Conservation (phyloP, 2,888 invertebrate species). For the Cheilosia pagana region DNA sequence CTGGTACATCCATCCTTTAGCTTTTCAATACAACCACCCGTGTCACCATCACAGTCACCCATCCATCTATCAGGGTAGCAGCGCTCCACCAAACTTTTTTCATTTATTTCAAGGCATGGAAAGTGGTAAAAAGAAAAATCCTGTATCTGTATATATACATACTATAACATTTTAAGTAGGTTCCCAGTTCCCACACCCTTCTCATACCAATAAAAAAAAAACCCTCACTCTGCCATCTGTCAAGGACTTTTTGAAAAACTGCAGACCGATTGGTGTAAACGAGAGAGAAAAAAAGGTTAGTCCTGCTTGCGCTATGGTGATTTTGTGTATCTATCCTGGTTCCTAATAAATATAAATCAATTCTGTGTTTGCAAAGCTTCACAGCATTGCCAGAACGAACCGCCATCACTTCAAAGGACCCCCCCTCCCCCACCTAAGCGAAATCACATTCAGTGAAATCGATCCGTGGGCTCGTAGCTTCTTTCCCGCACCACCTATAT, state of each 20-base stretch:
- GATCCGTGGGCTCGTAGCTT: constrained; percentile 51
- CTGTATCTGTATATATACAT: constrained; percentile 35
- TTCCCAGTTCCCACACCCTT: constrained; percentile 58
- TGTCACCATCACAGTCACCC: constrained; percentile 55
- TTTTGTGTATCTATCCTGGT: constrained; percentile 66
- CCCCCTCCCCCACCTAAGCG: constrained; percentile 1
- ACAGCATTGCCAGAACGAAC: constrained; percentile 39
- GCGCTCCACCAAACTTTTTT: constrained; percentile 39
- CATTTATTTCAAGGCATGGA: constrained; percentile 34
- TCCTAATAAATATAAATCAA: constrained; percentile 73
- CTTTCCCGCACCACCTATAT: constrained; percentile 12
- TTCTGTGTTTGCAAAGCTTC: constrained; percentile 62
- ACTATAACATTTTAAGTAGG: constrained; percentile 64
- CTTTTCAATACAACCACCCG: constrained; percentile 43
- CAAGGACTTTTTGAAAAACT: constrained; percentile 69
- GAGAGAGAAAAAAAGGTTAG: constrained; percentile 50
- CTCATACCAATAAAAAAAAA: constrained; percentile 39
- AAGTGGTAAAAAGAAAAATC: constrained; percentile 44
- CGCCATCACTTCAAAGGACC: constrained; percentile 4
- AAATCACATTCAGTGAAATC: constrained; percentile 70
- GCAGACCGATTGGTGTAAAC: constrained; percentile 62
- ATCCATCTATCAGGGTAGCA: constrained; percentile 45
- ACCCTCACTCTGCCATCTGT: constrained; percentile 61
- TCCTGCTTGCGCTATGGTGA: constrained; percentile 58
- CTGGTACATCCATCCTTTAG: constrained; percentile 35